Evolutionary conservation across 2,113 vertebrate genomes (phyloP), one percentile per base, ranked within the genome.

Genomic region (Percopsis transmontana): DNA sequence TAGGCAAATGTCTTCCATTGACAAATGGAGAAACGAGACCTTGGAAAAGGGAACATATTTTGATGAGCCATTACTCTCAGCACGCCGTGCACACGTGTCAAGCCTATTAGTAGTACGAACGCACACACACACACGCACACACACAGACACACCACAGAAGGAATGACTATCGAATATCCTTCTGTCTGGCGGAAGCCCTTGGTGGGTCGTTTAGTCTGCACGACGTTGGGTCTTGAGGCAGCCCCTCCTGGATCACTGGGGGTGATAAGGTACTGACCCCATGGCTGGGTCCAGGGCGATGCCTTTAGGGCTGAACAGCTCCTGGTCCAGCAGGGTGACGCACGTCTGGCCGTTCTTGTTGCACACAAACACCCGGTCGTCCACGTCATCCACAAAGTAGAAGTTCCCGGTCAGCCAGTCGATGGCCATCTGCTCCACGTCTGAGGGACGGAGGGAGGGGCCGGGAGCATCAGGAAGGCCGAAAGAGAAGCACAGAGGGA

Each of bases 361-460:
- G 90, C 97, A 99, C 21, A 99, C 96, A n/a, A 98, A 99, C 85
- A 99, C 95, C 13, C 96, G 92, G 78, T 99, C 96, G 0, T 98
- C 96, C 0, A 99, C 94, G 74, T 98, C 96, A 62, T 99, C 97
- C 80, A 98, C 96, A 11, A 99, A 99, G 93, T 99, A 99, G 91
- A 99, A 97, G 91, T 99, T 99, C 81, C 96, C 96, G 0, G 96
- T 99, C 76, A 98, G 92, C 97, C 97, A 99, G 85, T 99, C 97
- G 0, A 99, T 97, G 44, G 97, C 97, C 96, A 99, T 98, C 91
- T 99, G 96, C 64, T 98, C 96, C 76, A 98, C 96, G n/a, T 98
- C 97, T 99, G 84, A 16, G 20, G 50, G 66, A 65, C 45, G 39
- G 58, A 54, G 54, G n/a, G 27, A 39, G n/a, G 14, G 20, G 24